Conservation (phyloP, 2,113 vertebrate species). For the Nothocercus nigrocapillus region DNA sequence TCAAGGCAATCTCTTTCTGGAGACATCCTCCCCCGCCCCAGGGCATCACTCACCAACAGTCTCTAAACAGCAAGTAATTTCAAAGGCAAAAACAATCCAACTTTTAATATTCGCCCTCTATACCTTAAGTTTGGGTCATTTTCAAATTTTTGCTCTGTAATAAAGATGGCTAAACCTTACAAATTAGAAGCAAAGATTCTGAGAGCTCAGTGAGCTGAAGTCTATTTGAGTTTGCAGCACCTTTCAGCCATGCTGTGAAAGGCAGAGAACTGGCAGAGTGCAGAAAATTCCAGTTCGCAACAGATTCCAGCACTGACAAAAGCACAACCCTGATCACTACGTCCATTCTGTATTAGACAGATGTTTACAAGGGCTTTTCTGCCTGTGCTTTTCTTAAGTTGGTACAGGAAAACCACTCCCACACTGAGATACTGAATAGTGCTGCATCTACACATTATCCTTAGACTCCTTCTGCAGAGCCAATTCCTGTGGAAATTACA, state of each 20-base stretch:
- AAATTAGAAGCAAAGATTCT: constrained; percentile 30
- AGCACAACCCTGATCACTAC: neutral
- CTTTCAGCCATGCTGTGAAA: neutral
- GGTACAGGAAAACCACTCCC: neutral
- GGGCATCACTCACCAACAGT: constrained; percentile 39
- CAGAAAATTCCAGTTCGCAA: constrained; percentile 14
- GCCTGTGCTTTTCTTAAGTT: fast-evolving
- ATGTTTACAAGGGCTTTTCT: neutral
- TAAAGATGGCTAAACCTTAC: constrained; percentile 35
- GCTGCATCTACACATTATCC: neutral
- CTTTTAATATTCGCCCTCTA: constrained; percentile 58
- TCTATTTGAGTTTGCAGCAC: neutral
- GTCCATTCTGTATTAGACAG: neutral
- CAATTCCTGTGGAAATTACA: fast-evolving
- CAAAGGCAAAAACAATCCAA: constrained; percentile 44
- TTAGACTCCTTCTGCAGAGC: neutral
- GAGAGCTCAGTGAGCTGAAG: constrained; percentile 4
- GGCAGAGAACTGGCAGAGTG: neutral
- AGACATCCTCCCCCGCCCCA: constrained; percentile 48
- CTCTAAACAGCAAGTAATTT: constrained; percentile 38
- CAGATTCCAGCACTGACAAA: neutral
- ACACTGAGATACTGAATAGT: fast-evolving
- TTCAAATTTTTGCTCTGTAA: constrained; percentile 23
- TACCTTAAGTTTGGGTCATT: constrained; percentile 58
- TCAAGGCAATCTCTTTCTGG: constrained; percentile 57